Percentiles rank a stretch among this genome's conserved stretches.
phyloP scores from a whole-genome alignment of 2,888 invertebrate genomes.

The Cephonodes hylas region DNA sequence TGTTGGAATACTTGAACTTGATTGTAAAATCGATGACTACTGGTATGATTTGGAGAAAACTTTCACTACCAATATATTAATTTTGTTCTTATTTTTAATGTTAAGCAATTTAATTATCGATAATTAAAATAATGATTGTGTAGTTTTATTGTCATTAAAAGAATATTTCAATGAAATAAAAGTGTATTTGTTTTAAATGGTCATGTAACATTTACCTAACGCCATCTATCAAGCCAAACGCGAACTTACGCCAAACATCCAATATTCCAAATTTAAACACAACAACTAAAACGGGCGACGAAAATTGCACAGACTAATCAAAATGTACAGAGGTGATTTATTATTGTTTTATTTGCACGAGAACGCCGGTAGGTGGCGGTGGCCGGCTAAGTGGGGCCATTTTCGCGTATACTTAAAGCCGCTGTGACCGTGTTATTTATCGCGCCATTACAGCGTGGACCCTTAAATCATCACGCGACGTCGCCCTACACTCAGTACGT shows the following conservation, averaged over 20 bases:
- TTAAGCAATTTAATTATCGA: background rate
- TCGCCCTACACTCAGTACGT: constrained; percentile 61
- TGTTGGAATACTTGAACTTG: background rate
- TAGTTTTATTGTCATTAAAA: background rate
- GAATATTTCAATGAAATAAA: background rate
- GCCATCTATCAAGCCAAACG: constrained; percentile 38
- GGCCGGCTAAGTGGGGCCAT: constrained; percentile 66
- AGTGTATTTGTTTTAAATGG: constrained; percentile 23
- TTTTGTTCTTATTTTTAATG: too few species aligned
- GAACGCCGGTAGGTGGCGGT: constrained; percentile 61
- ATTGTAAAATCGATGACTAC: background rate
- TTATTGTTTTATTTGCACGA: constrained; percentile 41
- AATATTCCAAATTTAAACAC: constrained; percentile 3
- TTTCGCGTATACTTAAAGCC: constrained; percentile 59
- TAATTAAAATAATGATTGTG: background rate
- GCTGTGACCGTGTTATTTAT: constrained; percentile 76
- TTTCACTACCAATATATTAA: too few species aligned
- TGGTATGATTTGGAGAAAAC: background rate
- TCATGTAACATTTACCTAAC: constrained; percentile 36
- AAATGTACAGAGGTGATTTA: constrained; percentile 54
- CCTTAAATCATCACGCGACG: constrained; percentile 80
- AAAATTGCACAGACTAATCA: constrained; percentile 19
- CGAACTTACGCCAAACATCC: background rate
- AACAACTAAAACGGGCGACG: constrained; percentile 6
- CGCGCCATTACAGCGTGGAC: constrained; percentile 76